phyloP scores from a whole-genome alignment of 1,140 invertebrate genomes.

The Drosophila lini region DNA sequence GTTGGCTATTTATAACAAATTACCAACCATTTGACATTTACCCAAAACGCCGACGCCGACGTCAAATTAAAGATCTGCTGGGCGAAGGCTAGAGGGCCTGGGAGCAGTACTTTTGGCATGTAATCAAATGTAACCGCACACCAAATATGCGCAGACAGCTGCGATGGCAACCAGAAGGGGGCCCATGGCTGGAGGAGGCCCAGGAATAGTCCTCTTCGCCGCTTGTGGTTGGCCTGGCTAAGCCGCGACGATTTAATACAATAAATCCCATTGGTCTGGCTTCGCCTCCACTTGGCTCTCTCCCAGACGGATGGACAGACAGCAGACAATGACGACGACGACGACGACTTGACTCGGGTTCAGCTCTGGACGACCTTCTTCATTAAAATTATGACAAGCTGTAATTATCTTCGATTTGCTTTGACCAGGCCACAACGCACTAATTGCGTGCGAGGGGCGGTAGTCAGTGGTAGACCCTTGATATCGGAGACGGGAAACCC shows the following conservation, averaged over 20 bases:
- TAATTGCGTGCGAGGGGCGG: slow-evolving; percentile 69
- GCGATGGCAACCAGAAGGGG: slow-evolving; percentile 10
- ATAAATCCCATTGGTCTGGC: slow-evolving; percentile 53
- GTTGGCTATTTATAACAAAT: slow-evolving; percentile 82
- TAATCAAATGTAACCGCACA: slow-evolving; percentile 81
- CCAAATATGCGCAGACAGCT: slow-evolving; percentile 66
- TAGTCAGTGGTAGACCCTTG: slow-evolving; percentile 25
- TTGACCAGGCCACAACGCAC: slow-evolving; percentile 63
- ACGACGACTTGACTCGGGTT: slow-evolving; percentile 42
- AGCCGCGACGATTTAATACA: slow-evolving; percentile 71
- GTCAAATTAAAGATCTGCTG: slow-evolving; percentile 72
- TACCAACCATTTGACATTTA: slow-evolving; percentile 81
- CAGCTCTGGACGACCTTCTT: slow-evolving; percentile 71
- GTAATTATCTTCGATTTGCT: slow-evolving; percentile 83
- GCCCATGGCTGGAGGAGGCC: background rate
- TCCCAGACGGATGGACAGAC: background rate
- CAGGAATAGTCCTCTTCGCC: slow-evolving; percentile 7
- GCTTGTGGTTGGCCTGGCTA: slow-evolving; percentile 52
- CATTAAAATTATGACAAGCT: slow-evolving; percentile 83
- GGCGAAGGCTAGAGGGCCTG: slow-evolving; percentile 5
- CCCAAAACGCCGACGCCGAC: slow-evolving; percentile 54
- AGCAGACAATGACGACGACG: background rate
- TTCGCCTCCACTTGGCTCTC: slow-evolving; percentile 7
- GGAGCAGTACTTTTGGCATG: slow-evolving; percentile 67
- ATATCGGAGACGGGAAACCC: slow-evolving; percentile 27